phyloP scores from a whole-genome alignment of 2,888 invertebrate species.

The Odontothrips loti region DNA sequence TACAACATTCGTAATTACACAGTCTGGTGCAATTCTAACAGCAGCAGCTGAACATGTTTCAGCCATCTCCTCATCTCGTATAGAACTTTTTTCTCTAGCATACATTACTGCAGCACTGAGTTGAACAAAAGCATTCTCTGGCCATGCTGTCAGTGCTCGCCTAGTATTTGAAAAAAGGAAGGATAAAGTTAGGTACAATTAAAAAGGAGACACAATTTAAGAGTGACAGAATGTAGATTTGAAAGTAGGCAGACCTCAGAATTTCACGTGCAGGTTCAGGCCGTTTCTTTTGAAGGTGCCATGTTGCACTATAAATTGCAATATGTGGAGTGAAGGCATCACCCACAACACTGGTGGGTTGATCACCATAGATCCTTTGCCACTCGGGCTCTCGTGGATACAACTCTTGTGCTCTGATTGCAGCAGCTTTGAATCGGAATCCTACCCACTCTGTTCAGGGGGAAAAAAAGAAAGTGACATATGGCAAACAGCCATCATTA shows the following conservation, averaged over 20 bases:
- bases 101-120: constrained; percentile 3
- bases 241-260: neutral
- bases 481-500: neutral
- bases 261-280: neutral
- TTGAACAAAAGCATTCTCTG: constrained; percentile 12
- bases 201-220: neutral
- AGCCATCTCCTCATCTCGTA: constrained; percentile 9
- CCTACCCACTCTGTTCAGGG: neutral
- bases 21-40: neutral
- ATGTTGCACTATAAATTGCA: neutral
- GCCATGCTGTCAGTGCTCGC: neutral
- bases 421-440: neutral
- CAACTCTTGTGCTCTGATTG: neutral
- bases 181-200: neutral
- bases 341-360: neutral
- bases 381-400: neutral
- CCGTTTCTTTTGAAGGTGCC: constrained; percentile 21
- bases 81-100: neutral
- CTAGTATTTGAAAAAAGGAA: neutral
- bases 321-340: constrained; percentile 13
- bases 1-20: neutral
- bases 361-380: neutral
- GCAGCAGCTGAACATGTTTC: constrained; percentile 1
- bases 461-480: neutral
- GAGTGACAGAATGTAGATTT: no score